These are phyloP conservation scores for Aphidius colemani DNA, from an alignment of 2,888 invertebrate genomes.

Conservation along the genomic window DNA sequence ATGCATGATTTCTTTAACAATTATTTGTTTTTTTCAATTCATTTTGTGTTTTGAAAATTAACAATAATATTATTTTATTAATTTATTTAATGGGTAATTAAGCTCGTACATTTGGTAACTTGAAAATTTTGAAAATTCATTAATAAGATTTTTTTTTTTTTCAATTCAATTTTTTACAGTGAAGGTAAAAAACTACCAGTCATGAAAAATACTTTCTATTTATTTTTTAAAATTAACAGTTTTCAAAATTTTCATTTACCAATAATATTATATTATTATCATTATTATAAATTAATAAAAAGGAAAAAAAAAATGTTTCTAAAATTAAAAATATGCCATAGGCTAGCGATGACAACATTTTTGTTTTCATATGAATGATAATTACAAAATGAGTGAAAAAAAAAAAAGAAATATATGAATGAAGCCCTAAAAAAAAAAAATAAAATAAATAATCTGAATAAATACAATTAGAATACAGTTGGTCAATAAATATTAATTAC, in stretches of 20 bases:
- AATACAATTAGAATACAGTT: slow-evolving; percentile 54
- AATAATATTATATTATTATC: too few relatives aligned
- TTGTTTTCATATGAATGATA: slow-evolving; percentile 12
- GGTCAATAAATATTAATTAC: slow-evolving; percentile 57
- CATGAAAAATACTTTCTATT: too few relatives aligned
- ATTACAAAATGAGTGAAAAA: slow-evolving; percentile 6
- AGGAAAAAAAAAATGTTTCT: too few relatives aligned
- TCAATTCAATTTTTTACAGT: too few relatives aligned
- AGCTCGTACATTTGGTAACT: slow-evolving; percentile 5
- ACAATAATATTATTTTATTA: background rate
- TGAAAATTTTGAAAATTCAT: slow-evolving; percentile 12
- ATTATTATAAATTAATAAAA: too few relatives aligned
- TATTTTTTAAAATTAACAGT: too few relatives aligned
- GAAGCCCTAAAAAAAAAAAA: slow-evolving; percentile 53
- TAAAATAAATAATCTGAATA: slow-evolving; percentile 61
- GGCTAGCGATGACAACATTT: slow-evolving; percentile 8
- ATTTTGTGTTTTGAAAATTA: background rate
- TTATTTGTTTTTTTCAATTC: slow-evolving; percentile 1
- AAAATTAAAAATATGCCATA: too few relatives aligned
- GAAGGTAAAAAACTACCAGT: too few relatives aligned
- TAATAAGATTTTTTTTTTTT: background rate
- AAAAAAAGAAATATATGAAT: slow-evolving; percentile 37
- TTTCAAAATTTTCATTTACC: too few relatives aligned
- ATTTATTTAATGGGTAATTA: background rate
- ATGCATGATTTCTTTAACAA: background rate